phyloP scores from a whole-genome alignment of 1,140 invertebrate genomes.

The Solenopsis fugax region DNA sequence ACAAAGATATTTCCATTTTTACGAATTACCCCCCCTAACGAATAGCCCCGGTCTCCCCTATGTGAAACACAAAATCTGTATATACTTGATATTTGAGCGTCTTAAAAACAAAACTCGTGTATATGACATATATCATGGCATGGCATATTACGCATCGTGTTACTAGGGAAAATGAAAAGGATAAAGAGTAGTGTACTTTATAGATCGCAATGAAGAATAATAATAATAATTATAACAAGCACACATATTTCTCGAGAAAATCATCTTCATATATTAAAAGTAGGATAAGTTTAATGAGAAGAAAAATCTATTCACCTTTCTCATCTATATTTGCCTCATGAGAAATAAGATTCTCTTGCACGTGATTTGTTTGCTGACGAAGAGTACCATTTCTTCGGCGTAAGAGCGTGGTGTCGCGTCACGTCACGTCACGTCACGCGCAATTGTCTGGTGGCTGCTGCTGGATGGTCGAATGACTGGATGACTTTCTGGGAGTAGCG shows the following conservation, averaged over 20 bases:
- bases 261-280: background rate
- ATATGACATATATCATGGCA: too few relatives aligned
- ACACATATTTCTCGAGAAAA: background rate
- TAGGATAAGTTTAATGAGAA: background rate
- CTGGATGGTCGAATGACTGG: constrained; percentile 57
- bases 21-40: too few relatives aligned
- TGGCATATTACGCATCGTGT: too few relatives aligned
- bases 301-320: background rate
- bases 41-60: too few relatives aligned
- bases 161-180: too few relatives aligned
- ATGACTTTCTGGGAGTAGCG: constrained; percentile 46
- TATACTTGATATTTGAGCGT: too few relatives aligned
- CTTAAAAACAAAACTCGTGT: too few relatives aligned
- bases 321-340: background rate
- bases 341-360: background rate
- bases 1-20: too few relatives aligned
- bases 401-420: constrained; percentile 48
- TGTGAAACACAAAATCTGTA: background rate
- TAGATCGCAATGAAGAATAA: background rate
- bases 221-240: background rate
- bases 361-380: constrained; percentile 2
- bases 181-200: background rate
- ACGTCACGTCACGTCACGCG: constrained; percentile 55
- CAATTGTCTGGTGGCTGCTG: constrained; percentile 68
- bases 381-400: constrained; percentile 23